These are phyloP conservation scores for Cuniculus paca DNA, from an alignment of 2,797 vertebrate species.

Conservation along the genomic window DNA sequence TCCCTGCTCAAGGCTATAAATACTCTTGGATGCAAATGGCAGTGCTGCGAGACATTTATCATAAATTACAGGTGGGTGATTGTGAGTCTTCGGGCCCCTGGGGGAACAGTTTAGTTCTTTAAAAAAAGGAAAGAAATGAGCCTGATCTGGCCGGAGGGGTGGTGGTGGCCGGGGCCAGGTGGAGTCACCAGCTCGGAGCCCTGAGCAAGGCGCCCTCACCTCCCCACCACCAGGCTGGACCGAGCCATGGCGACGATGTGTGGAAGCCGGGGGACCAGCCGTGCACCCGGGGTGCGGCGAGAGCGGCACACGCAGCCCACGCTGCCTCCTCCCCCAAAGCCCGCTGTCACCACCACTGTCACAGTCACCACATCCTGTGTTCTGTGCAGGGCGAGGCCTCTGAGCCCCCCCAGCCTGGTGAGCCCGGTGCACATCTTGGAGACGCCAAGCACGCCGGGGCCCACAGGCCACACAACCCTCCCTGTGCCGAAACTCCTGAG, in stretches of 20 bases:
- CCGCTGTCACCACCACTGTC: too few relatives aligned
- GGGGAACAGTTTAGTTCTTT: not conserved
- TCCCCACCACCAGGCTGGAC: not conserved
- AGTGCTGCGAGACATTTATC: not conserved
- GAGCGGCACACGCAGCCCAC: too few relatives aligned
- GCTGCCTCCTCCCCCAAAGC: too few relatives aligned
- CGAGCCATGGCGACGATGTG: not conserved
- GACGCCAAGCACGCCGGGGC: too few relatives aligned
- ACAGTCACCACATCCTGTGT: not conserved
- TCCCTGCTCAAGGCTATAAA: slow-evolving; percentile 31
- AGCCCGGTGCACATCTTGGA: too few relatives aligned
- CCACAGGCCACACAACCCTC: too few relatives aligned
- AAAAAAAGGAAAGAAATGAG: not conserved
- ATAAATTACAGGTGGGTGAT: slow-evolving; percentile 36
- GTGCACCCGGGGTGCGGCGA: not conserved
- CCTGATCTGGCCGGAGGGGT: not conserved
- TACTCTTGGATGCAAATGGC: not conserved
- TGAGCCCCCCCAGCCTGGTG: not conserved
- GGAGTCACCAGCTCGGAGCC: not conserved
- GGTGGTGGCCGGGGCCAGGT: not conserved
- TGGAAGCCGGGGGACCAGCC: not conserved
- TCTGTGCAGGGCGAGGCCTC: too few relatives aligned
- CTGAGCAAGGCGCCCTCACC: not conserved
- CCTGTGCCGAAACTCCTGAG: not conserved
- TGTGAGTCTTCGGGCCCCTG: not conserved